These are phyloP conservation scores for Psophia crepitans DNA, from an alignment of 2,113 vertebrate genomes.

Conservation along the genomic window DNA sequence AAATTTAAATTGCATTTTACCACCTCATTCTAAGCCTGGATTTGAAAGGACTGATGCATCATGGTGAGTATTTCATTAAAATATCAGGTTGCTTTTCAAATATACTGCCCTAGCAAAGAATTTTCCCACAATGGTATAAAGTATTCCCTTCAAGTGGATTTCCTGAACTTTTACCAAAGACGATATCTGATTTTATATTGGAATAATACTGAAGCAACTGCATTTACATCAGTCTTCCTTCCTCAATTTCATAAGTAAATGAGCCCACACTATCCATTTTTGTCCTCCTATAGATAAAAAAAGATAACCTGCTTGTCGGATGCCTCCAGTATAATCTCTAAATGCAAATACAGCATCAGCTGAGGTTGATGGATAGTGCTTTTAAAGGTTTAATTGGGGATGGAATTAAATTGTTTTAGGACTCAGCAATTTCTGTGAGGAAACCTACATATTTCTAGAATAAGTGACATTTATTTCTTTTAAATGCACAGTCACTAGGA, in stretches of 20 bases:
- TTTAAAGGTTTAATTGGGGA: constrained; percentile 57
- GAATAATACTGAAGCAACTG: neutral
- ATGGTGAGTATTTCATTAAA: constrained; percentile 49
- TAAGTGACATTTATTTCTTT: constrained; percentile 60
- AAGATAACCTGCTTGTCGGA: neutral
- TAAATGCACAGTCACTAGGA: constrained; percentile 33
- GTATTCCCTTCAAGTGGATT: constrained; percentile 14
- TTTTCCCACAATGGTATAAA: constrained; percentile 32
- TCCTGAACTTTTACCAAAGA: constrained; percentile 30
- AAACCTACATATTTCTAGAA: constrained; percentile 38
- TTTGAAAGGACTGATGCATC: constrained; percentile 30
- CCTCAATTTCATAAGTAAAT: neutral
- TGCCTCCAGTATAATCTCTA: neutral
- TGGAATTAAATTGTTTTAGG: constrained; percentile 47
- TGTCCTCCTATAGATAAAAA: neutral
- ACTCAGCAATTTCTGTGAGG: constrained; percentile 36
- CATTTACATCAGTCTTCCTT: constrained; percentile 3
- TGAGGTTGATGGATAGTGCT: constrained; percentile 41
- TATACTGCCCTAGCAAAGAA: neutral
- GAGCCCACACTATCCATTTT: neutral
- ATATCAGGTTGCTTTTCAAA: constrained; percentile 41
- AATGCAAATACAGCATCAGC: constrained; percentile 32
- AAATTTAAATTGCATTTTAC: constrained; percentile 53
- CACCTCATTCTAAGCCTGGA: neutral
- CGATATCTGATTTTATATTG: neutral